Evolutionary conservation across 2,888 invertebrate genomes (phyloP).

Genomic region (Rhagonycha lutea): DNA sequence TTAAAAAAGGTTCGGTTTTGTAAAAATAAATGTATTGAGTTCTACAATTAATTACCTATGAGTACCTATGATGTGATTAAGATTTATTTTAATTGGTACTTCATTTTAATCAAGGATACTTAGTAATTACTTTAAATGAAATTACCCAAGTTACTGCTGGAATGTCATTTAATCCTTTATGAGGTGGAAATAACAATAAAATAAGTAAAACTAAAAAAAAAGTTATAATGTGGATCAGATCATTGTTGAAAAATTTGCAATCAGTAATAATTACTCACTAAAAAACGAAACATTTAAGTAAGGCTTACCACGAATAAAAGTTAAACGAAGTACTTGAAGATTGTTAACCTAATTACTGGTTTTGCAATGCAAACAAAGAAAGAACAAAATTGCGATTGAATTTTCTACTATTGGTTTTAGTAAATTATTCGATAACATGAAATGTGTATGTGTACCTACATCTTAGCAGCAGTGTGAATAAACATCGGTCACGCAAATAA

Average conservation of each 20-base stretch:
- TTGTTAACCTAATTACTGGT: neutral
- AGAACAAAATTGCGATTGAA: neutral
- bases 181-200: neutral
- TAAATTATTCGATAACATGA: neutral
- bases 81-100: neutral
- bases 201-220: neutral
- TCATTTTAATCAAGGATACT: neutral
- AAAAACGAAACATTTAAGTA: neutral
- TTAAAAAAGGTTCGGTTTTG: neutral
- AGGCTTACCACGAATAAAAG: neutral
- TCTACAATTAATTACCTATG: neutral
- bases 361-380: neutral
- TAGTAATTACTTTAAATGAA: neutral
- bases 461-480: constrained; percentile 4
- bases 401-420: neutral
- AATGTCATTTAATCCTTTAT: too few species aligned
- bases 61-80: neutral
- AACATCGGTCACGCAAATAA: constrained; percentile 24
- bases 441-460: neutral
- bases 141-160: neutral
- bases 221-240: neutral
- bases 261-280: neutral
- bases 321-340: neutral
- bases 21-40: neutral
- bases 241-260: neutral